A percentile compares a stretch with the other conserved stretches of the same genome.
phyloP scores from a whole-genome alignment of 2,113 vertebrate species.

The Cephalopterus ornatus region DNA sequence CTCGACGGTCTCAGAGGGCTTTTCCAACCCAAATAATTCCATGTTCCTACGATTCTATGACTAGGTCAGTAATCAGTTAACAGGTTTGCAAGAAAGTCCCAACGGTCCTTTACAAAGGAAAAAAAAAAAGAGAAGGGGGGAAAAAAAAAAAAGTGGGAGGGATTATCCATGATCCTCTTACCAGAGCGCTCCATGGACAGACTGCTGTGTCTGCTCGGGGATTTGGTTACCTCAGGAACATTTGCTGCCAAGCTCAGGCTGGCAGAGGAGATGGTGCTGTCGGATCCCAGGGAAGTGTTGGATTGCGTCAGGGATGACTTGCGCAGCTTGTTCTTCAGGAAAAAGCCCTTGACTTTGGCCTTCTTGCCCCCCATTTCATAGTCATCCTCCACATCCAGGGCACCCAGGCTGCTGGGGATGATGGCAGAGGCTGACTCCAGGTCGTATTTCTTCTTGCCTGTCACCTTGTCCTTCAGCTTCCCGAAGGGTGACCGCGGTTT shows the following conservation, averaged over 20 bases:
- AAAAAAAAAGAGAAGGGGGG: neutral
- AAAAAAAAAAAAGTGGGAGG: fast-evolving
- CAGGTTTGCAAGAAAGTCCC: neutral
- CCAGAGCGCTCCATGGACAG: conserved; percentile 86
- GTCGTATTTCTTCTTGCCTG: conserved; percentile 81
- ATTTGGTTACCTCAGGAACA: conserved; percentile 74
- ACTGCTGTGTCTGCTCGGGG: conserved; percentile 86
- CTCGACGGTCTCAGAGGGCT: fast-evolving
- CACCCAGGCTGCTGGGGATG: conserved; percentile 80
- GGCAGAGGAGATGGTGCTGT: conserved; percentile 91
- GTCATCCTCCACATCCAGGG: conserved; percentile 85
- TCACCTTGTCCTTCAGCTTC: conserved; percentile 92
- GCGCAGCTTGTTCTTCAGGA: conserved; percentile 85
- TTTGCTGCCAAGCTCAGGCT: conserved; percentile 80
- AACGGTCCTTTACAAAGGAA: neutral
- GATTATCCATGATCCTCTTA: conserved; percentile 58
- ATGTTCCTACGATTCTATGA: fast-evolving
- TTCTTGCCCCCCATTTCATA: conserved; percentile 77
- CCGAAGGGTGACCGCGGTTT: conserved; percentile 87
- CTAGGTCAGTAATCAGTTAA: neutral
- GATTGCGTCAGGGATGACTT: conserved; percentile 91
- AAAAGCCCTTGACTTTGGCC: conserved; percentile 86
- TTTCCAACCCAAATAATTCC: neutral
- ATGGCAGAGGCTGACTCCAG: conserved; percentile 85
- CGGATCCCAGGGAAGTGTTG: conserved; percentile 90